Base-by-base conservation (phyloP, 2,888 invertebrate genomes). In the Atrina japonica region DNA sequence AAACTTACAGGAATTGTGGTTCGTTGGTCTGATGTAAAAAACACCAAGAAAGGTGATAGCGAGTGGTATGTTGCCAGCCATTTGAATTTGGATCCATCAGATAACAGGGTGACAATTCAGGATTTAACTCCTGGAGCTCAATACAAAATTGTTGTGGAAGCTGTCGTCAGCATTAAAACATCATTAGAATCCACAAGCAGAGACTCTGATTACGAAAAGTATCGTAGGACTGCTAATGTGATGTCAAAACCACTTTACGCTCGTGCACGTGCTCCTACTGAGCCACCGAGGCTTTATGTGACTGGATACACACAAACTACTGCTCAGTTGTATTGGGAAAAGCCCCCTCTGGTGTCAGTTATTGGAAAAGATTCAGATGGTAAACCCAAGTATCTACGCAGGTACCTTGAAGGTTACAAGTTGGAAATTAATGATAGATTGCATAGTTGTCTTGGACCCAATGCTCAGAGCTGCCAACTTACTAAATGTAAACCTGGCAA, bases 401-500 rank as follows among this genome's bases (percentile, higher is more conserved):
- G 88, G 66, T 88, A 88, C 59, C 81, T 91, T 25, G 87, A 88
- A 59, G 89, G 89, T 14, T 90, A 90, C 78, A 86, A 85, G 75
- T 79, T 90, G 41, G 87, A 88, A 70, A 86, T 89, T 50, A 90
- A 91, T 79, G 90, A 88, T 21, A 87, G 85, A 65, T 86, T 88
- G 3, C 90, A 90, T 77, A 85, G 87, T 76, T 83, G 86, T 29
- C 77, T 91, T 11, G 84, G 85, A 23, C 83, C 90, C 3, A 77
- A 85, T 29, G 83, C 89, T 16, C 89, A 88, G 80, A 88, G 85
- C 60, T 90, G 90, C 75, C 89, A 88, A 14, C 83, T 91, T 52
- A 87, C 90, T 47, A 90, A 90, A 75, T 90, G 90, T 80, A 85
- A 84, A 76, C 87, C 90, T 9, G 89, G 89, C 21, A 88, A 89